These are phyloP conservation scores for Halyomorpha halys DNA, from an alignment of 1,140 invertebrate species.

Conservation along the genomic window DNA sequence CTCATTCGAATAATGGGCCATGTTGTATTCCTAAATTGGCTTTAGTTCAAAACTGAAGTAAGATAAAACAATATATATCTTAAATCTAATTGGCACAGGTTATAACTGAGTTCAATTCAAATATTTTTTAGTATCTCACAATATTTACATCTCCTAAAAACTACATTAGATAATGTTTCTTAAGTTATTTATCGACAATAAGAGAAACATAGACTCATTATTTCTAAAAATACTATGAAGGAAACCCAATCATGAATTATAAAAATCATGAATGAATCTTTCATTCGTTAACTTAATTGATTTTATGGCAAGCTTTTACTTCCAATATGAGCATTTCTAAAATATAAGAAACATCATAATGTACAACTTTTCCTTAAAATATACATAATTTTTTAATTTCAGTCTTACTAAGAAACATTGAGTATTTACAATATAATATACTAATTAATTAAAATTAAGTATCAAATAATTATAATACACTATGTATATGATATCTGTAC, in stretches of 20 bases:
- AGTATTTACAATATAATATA: slow-evolving; percentile 10
- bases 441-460: slow-evolving; percentile 7
- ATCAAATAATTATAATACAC: slow-evolving; percentile 19
- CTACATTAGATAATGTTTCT: too few relatives aligned
- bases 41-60: neutral
- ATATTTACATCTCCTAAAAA: neutral
- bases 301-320: slow-evolving; percentile 7
- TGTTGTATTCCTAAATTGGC: neutral
- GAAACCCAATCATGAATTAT: too few relatives aligned
- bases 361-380: slow-evolving; percentile 6
- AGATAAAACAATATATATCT: slow-evolving; percentile 3
- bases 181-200: too few relatives aligned
- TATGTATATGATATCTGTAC: slow-evolving; percentile 13
- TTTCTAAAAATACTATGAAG: too few relatives aligned
- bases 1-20: too few relatives aligned
- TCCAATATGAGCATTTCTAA: slow-evolving; percentile 13
- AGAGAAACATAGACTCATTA: too few relatives aligned
- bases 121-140: slow-evolving; percentile 6
- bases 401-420: slow-evolving; percentile 14
- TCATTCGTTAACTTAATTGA: neutral
- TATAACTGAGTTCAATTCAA: slow-evolving; percentile 7
- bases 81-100: slow-evolving; percentile 8
- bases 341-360: slow-evolving; percentile 1
- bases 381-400: slow-evolving; percentile 12
- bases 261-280: too few relatives aligned